phyloP scores from a whole-genome alignment of 2,113 vertebrate species.

The Vombatus ursinus region DNA sequence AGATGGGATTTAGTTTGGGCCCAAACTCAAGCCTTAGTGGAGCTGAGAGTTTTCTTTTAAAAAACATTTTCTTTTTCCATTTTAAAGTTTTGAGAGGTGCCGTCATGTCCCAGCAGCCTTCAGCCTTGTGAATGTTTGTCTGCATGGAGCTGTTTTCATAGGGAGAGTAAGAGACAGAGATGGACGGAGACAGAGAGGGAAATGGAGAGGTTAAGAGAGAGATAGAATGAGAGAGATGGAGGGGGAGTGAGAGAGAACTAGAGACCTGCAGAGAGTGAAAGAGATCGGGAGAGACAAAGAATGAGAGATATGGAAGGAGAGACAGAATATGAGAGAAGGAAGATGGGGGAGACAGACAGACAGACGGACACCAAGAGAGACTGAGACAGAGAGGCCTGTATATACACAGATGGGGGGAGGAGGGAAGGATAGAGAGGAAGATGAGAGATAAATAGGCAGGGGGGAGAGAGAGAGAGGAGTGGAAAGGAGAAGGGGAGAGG shows the following conservation, averaged over 20 bases:
- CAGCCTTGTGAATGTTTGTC: conserved; percentile 49
- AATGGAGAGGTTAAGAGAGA: background rate
- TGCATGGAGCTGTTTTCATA: conserved; percentile 38
- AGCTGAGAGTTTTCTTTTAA: background rate
- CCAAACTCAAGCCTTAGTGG: background rate
- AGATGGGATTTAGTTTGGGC: background rate
- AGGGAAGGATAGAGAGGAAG: background rate
- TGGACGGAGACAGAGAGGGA: background rate
- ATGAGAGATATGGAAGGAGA: too few relatives aligned
- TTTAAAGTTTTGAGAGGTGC: background rate
- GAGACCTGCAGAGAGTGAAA: background rate
- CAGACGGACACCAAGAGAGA: too few relatives aligned
- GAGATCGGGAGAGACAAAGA: too few relatives aligned
- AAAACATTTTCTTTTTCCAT: background rate
- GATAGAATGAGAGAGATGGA: conserved; percentile 19
- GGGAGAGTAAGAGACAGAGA: conserved; percentile 53
- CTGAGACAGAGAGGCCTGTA: background rate
- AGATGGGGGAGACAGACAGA: too few relatives aligned
- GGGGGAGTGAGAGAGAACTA: background rate
- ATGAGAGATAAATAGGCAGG: background rate
- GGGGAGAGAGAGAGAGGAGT: too few relatives aligned
- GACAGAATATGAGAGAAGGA: too few relatives aligned
- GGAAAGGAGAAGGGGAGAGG: too few relatives aligned
- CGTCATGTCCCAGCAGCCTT: background rate
- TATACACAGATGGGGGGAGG: background rate